Evolutionary conservation across 2,888 invertebrate genomes (phyloP).

Genomic region (Drosophila meridionalis): DNA sequence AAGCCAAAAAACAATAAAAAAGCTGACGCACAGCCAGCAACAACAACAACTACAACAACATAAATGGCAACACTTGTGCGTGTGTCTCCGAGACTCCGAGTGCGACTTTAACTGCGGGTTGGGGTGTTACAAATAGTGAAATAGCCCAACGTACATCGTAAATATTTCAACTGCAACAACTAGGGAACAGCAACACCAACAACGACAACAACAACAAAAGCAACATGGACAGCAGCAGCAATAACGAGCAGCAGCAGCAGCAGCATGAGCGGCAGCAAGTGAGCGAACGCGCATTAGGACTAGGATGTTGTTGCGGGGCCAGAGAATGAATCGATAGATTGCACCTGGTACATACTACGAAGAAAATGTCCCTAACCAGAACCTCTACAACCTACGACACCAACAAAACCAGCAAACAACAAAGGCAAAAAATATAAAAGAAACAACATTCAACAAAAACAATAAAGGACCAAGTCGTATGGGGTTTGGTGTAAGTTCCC

Average conservation of each 20-base stretch:
- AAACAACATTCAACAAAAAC: conserved; percentile 56
- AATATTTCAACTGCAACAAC: conserved; percentile 81
- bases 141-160: conserved; percentile 80
- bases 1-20: conserved; percentile 64
- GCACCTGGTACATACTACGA: conserved; percentile 74
- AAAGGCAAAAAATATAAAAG: conserved; percentile 31
- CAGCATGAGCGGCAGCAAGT: conserved; percentile 59
- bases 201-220: conserved; percentile 48
- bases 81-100: conserved; percentile 50
- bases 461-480: conserved; percentile 61
- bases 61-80: conserved; percentile 74
- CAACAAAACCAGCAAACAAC: conserved; percentile 49
- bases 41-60: conserved; percentile 21
- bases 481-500: conserved; percentile 20
- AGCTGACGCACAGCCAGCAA: conserved; percentile 47
- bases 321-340: conserved; percentile 76
- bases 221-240: conserved; percentile 53
- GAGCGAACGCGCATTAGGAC: conserved; percentile 20
- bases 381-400: conserved; percentile 73
- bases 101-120: conserved; percentile 20
- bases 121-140: conserved; percentile 73
- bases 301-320: conserved; percentile 25
- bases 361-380: conserved; percentile 65
- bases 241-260: conserved; percentile 73
- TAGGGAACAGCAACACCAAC: conserved; percentile 50